Percentiles rank a stretch among this genome's conserved stretches.
phyloP scores from a whole-genome alignment of 2,113 vertebrate species.

The Halichoerus grypus region DNA sequence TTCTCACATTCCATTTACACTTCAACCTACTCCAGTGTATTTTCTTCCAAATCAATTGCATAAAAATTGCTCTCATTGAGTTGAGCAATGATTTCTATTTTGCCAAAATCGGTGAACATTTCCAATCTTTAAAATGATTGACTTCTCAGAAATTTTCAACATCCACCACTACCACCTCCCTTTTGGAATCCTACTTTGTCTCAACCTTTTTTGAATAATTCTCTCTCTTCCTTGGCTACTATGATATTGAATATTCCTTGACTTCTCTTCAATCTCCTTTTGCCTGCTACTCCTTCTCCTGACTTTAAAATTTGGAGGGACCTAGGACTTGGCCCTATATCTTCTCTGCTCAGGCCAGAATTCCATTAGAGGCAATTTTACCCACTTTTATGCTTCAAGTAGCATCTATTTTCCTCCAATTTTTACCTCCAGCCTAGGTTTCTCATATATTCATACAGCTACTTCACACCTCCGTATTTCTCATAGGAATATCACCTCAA shows the following conservation, averaged over 20 bases:
- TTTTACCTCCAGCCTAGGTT: background rate
- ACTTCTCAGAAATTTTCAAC: background rate
- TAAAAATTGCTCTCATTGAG: background rate
- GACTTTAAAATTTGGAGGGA: background rate
- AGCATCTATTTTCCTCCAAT: background rate
- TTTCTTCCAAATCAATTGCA: background rate
- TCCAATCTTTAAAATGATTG: background rate
- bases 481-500: background rate
- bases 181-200: background rate
- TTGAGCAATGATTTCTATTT: background rate
- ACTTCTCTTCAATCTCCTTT: background rate
- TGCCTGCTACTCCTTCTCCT: background rate
- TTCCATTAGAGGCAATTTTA: background rate
- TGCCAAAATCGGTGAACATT: background rate
- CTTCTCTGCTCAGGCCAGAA: background rate
- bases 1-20: background rate
- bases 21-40: background rate
- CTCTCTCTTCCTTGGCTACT: background rate
- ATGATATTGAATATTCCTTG: background rate
- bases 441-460: background rate
- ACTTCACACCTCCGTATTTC: background rate
- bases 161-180: background rate
- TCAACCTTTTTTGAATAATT: background rate
- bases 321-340: background rate
- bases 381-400: background rate